Conservation (phyloP, 2,888 invertebrate species). For the Panzeria rudis region DNA sequence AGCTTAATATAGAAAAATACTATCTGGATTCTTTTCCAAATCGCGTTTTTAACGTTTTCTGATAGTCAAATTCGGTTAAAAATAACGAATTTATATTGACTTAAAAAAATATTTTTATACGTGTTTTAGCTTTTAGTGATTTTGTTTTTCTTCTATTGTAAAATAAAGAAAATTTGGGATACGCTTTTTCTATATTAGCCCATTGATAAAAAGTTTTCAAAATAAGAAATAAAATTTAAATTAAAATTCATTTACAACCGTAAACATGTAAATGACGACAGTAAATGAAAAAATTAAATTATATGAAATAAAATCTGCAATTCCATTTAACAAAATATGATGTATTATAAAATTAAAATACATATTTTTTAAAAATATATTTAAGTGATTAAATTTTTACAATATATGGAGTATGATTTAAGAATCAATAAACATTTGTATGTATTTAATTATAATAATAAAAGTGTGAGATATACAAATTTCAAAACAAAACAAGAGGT, state of each 20-base stretch:
- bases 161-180: too few species aligned
- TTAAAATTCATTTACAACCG: background rate
- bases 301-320: background rate
- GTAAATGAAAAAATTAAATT: background rate
- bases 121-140: too few species aligned
- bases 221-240: too few species aligned
- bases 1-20: too few species aligned
- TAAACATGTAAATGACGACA: background rate
- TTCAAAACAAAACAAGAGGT: constrained; percentile 8
- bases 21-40: too few species aligned
- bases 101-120: too few species aligned
- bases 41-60: too few species aligned
- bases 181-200: background rate
- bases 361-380: background rate
- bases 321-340: background rate
- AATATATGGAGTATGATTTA: background rate
- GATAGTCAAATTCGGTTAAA: too few species aligned
- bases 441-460: constrained; percentile 25
- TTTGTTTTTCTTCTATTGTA: too few species aligned
- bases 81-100: too few species aligned
- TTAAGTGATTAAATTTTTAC: constrained; percentile 1
- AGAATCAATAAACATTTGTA: constrained; percentile 9
- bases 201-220: background rate
- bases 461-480: constrained; percentile 23
- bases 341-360: background rate